Evolutionary conservation across 1,140 invertebrate genomes (phyloP).

Genomic region (Calephelis nemesis): DNA sequence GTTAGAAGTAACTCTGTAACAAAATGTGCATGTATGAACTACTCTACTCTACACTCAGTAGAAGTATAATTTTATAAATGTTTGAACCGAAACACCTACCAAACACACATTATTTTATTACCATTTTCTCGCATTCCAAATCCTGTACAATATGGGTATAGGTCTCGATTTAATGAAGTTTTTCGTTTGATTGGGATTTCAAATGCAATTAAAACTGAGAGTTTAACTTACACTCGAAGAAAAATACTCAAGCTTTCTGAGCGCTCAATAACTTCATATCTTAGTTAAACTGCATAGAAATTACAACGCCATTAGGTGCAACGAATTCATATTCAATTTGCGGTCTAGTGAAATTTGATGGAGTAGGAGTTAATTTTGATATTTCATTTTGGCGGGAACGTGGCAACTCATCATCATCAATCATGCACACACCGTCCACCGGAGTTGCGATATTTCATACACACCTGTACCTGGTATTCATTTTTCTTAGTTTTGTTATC

Average conservation of each 20-base stretch:
- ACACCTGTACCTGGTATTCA: slow-evolving; percentile 4
- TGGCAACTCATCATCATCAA: slow-evolving; percentile 60
- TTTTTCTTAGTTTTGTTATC: not conserved
- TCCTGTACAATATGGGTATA: no score
- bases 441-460: slow-evolving; percentile 3
- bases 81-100: no score
- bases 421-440: slow-evolving; percentile 45
- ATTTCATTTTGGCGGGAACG: slow-evolving; percentile 43
- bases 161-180: slow-evolving; percentile 57
- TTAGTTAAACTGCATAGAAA: slow-evolving; percentile 1
- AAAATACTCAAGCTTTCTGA: not conserved
- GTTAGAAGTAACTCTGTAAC: no score
- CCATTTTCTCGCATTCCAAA: no score
- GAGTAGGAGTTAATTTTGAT: slow-evolving; percentile 42
- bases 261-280: not conserved
- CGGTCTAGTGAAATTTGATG: slow-evolving; percentile 13
- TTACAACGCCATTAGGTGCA: slow-evolving; percentile 5
- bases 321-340: slow-evolving; percentile 10
- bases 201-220: no score
- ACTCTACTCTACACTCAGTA: no score
- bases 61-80: no score
- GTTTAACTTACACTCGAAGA: no score
- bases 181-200: no score
- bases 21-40: no score
- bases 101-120: no score